phyloP scores from a whole-genome alignment of 1,140 invertebrate genomes.

The Sesamia nonagrioides region DNA sequence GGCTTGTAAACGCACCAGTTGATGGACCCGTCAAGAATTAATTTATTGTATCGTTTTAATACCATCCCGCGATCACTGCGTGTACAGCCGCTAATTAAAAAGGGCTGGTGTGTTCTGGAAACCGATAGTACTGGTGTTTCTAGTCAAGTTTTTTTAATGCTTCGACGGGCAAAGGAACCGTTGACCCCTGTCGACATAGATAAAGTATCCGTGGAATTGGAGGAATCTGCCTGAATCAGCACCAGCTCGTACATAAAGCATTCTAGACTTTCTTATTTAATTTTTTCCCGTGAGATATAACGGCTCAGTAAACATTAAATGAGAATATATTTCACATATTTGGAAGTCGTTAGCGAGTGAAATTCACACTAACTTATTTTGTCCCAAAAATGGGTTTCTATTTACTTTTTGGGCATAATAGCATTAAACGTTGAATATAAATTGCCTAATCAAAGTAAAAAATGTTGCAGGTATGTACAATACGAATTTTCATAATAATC shows the following conservation, averaged over 20 bases:
- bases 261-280: constrained; percentile 15
- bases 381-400: constrained; percentile 16
- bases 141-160: constrained; percentile 45
- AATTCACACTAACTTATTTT: constrained; percentile 27
- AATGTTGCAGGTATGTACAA: constrained; percentile 9
- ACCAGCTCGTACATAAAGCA: neutral
- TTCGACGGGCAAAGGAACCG: constrained; percentile 28
- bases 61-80: constrained; percentile 28
- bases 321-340: neutral
- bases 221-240: constrained; percentile 37
- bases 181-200: constrained; percentile 38
- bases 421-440: constrained; percentile 29
- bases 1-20: constrained; percentile 52
- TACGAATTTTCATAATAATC: constrained; percentile 12
- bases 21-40: constrained; percentile 59
- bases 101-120: constrained; percentile 36
- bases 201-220: constrained; percentile 34
- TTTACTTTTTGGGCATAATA: constrained; percentile 37
- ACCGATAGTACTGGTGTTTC: constrained; percentile 34
- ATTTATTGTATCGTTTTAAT: constrained; percentile 56
- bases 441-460: constrained; percentile 22
- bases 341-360: constrained; percentile 3
- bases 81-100: constrained; percentile 51
- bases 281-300: neutral
- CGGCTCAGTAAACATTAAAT: neutral